phyloP scores from a whole-genome alignment of 2,113 vertebrate species.

The Hystrix brachyura region DNA sequence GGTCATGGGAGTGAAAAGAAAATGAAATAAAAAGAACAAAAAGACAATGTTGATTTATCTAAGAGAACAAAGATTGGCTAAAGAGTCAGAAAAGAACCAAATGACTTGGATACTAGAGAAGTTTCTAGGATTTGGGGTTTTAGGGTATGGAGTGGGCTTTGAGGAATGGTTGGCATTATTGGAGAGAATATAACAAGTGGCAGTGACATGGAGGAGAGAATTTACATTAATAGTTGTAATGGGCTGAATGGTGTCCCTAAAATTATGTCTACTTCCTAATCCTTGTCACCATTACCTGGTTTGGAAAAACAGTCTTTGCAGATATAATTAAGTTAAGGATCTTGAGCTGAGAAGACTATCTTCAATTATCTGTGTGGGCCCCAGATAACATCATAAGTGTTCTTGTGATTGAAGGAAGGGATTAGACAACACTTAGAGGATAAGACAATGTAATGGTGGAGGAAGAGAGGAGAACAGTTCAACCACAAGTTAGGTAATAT shows the following conservation, averaged over 20 bases:
- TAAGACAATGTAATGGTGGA: background rate
- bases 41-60: background rate
- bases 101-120: background rate
- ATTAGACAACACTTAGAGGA: background rate
- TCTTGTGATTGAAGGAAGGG: background rate
- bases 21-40: constrained; percentile 9
- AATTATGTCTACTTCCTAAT: background rate
- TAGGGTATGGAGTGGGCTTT: background rate
- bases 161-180: background rate
- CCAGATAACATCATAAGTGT: background rate
- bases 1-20: background rate
- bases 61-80: background rate
- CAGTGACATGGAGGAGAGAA: background rate
- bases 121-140: background rate
- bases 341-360: background rate
- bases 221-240: background rate
- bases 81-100: background rate
- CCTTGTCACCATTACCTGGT: background rate
- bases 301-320: background rate
- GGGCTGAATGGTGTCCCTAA: background rate
- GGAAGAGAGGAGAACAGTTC: background rate
- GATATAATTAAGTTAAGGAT: background rate
- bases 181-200: background rate
- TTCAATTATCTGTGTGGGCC: background rate
- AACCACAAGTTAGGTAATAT: background rate